Percentiles rank a stretch among this genome's conserved stretches.
These are phyloP conservation scores for Anomalospiza imberbis DNA, from an alignment of 2,797 vertebrate species.

Conservation along the genomic window DNA sequence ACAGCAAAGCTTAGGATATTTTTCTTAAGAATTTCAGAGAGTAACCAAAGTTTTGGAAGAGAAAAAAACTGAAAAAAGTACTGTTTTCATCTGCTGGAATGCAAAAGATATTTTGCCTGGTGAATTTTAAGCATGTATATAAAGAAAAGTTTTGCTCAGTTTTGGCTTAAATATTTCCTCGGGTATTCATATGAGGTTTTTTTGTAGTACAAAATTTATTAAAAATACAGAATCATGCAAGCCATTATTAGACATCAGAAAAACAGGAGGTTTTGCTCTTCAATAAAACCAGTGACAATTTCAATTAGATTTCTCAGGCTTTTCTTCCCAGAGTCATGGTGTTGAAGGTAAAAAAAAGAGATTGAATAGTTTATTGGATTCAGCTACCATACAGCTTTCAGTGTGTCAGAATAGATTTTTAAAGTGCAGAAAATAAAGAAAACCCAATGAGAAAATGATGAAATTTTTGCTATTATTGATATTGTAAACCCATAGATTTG, in stretches of 20 bases:
- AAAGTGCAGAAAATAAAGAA: neutral
- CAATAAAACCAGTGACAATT: neutral
- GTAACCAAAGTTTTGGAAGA: neutral
- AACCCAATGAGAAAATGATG: neutral
- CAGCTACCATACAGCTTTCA: neutral
- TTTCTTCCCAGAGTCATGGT: neutral
- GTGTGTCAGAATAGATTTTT: conserved; percentile 5
- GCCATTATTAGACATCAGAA: neutral
- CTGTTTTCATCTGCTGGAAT: neutral
- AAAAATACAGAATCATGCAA: neutral
- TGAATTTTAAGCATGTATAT: neutral
- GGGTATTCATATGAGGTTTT: neutral
- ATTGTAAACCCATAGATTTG: neutral
- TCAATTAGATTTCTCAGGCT: neutral
- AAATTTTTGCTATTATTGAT: neutral
- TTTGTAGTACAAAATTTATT: neutral
- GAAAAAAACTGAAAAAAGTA: neutral
- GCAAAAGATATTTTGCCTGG: neutral
- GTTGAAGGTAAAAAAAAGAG: neutral
- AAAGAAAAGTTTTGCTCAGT: neutral
- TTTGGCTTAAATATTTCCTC: neutral
- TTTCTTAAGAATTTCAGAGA: neutral
- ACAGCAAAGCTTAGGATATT: neutral
- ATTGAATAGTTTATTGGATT: conserved; percentile 1
- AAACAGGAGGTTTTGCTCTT: neutral